Evolutionary conservation across 2,888 invertebrate species (phyloP), one percentile per base, ranked within the genome.

Genomic region (Drosophila birchii): DNA sequence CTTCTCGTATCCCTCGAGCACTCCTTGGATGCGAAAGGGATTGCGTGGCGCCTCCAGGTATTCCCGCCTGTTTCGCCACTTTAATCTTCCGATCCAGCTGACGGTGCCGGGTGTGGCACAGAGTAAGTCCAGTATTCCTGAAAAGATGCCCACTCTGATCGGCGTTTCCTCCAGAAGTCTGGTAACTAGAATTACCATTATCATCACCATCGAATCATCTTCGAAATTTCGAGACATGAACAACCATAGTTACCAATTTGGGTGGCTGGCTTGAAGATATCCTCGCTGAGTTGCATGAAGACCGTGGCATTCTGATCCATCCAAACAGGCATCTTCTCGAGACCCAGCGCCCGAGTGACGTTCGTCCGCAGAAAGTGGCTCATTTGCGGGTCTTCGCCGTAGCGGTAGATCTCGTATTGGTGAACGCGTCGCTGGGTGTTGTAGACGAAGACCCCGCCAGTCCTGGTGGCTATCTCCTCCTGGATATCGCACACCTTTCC

Each of bases 121-220:
- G 84, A 97, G 96, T 20, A 97, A 93, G 92, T 98, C 97, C 76
- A 97, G 93, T 86, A 97, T 97, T 26, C 96, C 97, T 78, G 95
- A 96, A 88, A 95, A 95, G 34, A 97, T 95, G 45, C 94, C 94
- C 2, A 97, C 94, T 41, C 94, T 94, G 39, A 97, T 92, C 51
- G 94, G 92, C 0, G 96, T 96, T 81, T 94, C 94, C 75, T 96
- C 95, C 36, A 97, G 92, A n/a, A 96, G 92, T 57, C 93, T 92
- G 84, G 96, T 95, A 82, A 97, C 96, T 95, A 92, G n/a, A 5
- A 39, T n/a, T n/a, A 4, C n/a, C 39, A 39, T 38, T 38, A 7
- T 0, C 16, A 38, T n/a, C 8, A 3, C 11, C 11, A 34, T 34
- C 4, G 3, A 23, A 16, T 8, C 8, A 44, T 8, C 16, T 4